Conservation (phyloP, 1,140 invertebrate genomes). For the Neelides sp. region DNA sequence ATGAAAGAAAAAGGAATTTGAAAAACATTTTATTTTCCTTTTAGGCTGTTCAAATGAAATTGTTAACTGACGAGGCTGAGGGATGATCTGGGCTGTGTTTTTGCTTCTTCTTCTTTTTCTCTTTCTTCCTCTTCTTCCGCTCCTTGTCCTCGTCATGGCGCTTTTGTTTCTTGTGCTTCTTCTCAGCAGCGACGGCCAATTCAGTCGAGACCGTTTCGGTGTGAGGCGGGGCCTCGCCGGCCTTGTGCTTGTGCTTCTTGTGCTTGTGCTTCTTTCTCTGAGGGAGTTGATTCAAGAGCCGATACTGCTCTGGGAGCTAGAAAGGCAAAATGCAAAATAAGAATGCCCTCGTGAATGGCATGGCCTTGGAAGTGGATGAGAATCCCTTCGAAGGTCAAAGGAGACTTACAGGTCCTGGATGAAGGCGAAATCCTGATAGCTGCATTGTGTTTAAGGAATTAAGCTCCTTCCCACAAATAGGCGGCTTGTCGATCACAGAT, state of each 20-base stretch:
- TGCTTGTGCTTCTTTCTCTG: conserved; percentile 87
- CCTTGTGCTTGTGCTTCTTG: conserved; percentile 88
- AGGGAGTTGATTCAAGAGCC: conserved; percentile 79
- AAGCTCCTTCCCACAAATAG: conserved; percentile 89
- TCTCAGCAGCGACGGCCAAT: conserved; percentile 46
- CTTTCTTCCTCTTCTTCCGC: conserved; percentile 83
- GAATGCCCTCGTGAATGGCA: conserved; percentile 1
- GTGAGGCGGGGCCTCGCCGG: conserved; percentile 51
- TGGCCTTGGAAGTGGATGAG: background rate
- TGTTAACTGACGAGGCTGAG: background rate
- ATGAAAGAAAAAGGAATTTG: too few species aligned
- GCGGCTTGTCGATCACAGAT: conserved; percentile 92
- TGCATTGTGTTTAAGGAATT: conserved; percentile 73
- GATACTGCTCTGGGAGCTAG: conserved; percentile 86
- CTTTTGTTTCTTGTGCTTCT: conserved; percentile 92
- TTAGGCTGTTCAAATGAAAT: too few species aligned
- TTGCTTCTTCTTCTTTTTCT: conserved; percentile 80
- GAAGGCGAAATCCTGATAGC: conserved; percentile 82
- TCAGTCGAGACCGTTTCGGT: conserved; percentile 25
- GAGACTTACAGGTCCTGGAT: conserved; percentile 76
- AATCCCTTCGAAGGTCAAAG: conserved; percentile 12
- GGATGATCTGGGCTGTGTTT: conserved; percentile 81
- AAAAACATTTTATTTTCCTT: too few species aligned
- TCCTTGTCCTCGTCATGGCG: conserved; percentile 87
- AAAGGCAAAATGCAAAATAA: conserved; percentile 34